Conservation (phyloP, 2,888 invertebrate genomes). For the Agrilus biguttatus region DNA sequence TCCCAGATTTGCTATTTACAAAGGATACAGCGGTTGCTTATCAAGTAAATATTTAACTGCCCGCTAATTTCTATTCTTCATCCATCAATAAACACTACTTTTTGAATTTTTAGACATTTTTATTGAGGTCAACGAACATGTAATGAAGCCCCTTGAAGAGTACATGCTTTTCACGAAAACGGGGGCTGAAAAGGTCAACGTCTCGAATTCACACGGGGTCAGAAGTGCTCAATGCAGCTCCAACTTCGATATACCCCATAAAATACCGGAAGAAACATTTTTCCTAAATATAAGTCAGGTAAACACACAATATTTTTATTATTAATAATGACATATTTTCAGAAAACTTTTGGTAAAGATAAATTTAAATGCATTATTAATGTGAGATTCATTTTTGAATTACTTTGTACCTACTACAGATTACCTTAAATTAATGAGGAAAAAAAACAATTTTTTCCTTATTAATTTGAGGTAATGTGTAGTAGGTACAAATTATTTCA, state of each 20-base stretch:
- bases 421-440: no score
- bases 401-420: no score
- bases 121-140: conserved; percentile 67
- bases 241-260: conserved; percentile 51
- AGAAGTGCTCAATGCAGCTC: conserved; percentile 75
- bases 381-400: no score
- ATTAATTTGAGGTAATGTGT: no score
- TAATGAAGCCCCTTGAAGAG: conserved; percentile 84
- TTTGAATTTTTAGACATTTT: conserved; percentile 53
- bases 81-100: not conserved
- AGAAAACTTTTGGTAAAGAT: no score
- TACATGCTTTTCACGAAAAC: conserved; percentile 84
- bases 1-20: conserved; percentile 66
- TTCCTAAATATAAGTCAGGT: conserved; percentile 44
- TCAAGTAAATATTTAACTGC: conserved; percentile 54
- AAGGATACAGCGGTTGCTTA: conserved; percentile 78
- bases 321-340: no score
- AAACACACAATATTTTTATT: conserved; percentile 11
- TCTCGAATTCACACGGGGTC: conserved; percentile 75
- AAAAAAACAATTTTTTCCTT: no score
- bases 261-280: conserved; percentile 40
- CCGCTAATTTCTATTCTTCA: no score
- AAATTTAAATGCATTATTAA: no score
- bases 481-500: no score
- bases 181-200: conserved; percentile 70